Base-by-base conservation (phyloP, 1,140 invertebrate genomes). In the Elymnias hypermnestra region DNA sequence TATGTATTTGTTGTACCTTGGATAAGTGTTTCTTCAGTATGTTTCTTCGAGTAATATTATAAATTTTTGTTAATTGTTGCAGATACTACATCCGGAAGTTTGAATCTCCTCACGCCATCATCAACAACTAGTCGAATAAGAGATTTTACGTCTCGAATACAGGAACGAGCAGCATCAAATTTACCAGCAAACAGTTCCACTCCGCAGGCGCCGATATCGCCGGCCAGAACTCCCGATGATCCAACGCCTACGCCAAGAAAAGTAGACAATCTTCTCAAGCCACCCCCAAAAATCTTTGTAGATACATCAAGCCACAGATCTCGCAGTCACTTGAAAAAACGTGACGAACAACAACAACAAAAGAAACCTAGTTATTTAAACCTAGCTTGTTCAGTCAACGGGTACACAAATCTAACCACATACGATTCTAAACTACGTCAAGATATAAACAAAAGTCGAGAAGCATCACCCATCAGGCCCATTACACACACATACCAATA, bases 301-400 rank as follows among this genome's bases (percentile, higher is more conserved):
- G 79, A 83, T 14, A 39, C 72, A 0, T 59, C 63, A 5, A 85
- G 77, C 33, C 78, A 85, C 19, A 67, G 82, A 38, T 83, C 79
- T 0, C 56, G 82, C 7, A 66, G 68, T 18, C 70, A 81, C 31
- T 72, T 73, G 6, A 83, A 75, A 21, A 82, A 83, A 44, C 53
- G 75, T 3, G 82, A 83, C 63, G 79, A 83, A 18, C 1, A 67
- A 8, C 66, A 67, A 8, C 66, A 69, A 0, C 65, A 81, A 13
- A 85, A 85, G 51, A 85, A 85, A 50, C 95, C 95, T 0, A 96
- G 94, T 40, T 97, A 97, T 74, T 82, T 97, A 29, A 94, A 93
- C 65, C 84, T 97, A 37, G 94, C 95, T 36, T 96, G 95, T 72
- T 95, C 94, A 9, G 94, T 97, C 15, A 96, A 94, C 83, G 95